phyloP scores from a whole-genome alignment of 2,797 vertebrate genomes.

The Pseudochirops cupreus region DNA sequence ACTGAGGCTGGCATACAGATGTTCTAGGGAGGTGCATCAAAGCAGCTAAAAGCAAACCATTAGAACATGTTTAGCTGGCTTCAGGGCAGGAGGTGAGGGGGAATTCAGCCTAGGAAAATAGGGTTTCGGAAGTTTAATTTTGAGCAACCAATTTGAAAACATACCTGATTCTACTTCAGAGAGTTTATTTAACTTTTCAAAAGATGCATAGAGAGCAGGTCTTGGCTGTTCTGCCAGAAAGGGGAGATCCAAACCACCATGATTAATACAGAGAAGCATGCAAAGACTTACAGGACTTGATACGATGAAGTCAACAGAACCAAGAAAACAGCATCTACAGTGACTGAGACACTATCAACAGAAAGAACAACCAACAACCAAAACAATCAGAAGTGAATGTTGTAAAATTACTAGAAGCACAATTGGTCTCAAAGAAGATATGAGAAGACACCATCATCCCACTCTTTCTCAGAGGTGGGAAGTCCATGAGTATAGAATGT shows the following conservation, averaged over 20 bases:
- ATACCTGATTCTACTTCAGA: slow-evolving; percentile 56
- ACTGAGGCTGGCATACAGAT: slow-evolving; percentile 52
- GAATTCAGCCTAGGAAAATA: slow-evolving; percentile 60
- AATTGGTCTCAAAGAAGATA: background rate
- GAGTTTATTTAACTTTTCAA: slow-evolving; percentile 56
- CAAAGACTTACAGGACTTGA: background rate
- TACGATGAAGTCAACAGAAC: background rate
- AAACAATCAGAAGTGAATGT: background rate
- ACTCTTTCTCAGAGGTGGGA: background rate
- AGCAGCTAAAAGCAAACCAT: slow-evolving; percentile 56
- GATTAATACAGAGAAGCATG: background rate
- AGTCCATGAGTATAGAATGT: background rate
- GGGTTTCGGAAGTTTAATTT: slow-evolving; percentile 45
- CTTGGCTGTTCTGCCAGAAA: slow-evolving; percentile 23
- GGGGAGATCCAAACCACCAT: background rate
- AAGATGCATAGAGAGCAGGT: background rate
- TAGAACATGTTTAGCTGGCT: slow-evolving; percentile 44
- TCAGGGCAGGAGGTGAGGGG: background rate
- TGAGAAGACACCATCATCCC: background rate
- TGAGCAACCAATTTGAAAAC: slow-evolving; percentile 60
- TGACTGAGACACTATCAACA: background rate
- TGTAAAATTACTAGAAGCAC: background rate
- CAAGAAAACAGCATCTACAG: background rate
- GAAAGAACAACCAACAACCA: background rate
- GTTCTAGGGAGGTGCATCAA: slow-evolving; percentile 54